Base-by-base conservation (phyloP, 2,113 vertebrate species). In the Connochaetes taurinus region DNA sequence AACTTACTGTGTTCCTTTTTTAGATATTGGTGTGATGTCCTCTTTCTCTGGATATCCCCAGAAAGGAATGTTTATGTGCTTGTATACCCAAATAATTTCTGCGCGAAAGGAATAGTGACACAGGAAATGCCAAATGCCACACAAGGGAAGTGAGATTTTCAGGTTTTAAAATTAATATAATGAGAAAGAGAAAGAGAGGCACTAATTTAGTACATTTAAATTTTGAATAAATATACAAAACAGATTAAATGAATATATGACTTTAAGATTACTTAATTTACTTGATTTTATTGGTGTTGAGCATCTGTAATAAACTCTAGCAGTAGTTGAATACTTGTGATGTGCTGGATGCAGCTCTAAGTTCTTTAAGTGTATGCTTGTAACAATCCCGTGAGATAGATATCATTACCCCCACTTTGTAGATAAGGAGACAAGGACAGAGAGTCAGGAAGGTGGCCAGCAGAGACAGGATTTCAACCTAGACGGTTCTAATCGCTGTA, bases 151-250 rank as follows among this genome's bases (percentile, higher is more conserved):
- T 95, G 94, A 90, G 53, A 90, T 95, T 94, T 97, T 92, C 52
- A 78, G 87, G 43, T 58, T 96, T 97, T 96, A 90, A 16, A 43
- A 92, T 97, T 97, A 95, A 67, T 90, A 33, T 94, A 81, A 94
- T 90, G 40, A 97, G 36, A 47, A 92, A 95, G 36, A 15, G 23
- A 19, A 83, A 89, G 84, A 87, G 87, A 87, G 47, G 31, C 23
- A 52, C 47, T 96, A 90, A 82, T 86, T 90, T 95, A 84, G 50
- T 88, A 36, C 67, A 94, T 96, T 98, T 98, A 94, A 91, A 71
- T 87, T 96, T 97, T 98, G 97, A 95, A 90, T 96, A 97, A 97
- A 74, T 92, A 19, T 92, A 84, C 12, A 96, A 88, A 97, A 87
- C 13, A 71, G 90, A 87, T 90, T 95, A 93, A 95, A 87, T 94